Base-by-base conservation (phyloP, 1,140 invertebrate genomes). In the Caenorhabditis inopinata region DNA sequence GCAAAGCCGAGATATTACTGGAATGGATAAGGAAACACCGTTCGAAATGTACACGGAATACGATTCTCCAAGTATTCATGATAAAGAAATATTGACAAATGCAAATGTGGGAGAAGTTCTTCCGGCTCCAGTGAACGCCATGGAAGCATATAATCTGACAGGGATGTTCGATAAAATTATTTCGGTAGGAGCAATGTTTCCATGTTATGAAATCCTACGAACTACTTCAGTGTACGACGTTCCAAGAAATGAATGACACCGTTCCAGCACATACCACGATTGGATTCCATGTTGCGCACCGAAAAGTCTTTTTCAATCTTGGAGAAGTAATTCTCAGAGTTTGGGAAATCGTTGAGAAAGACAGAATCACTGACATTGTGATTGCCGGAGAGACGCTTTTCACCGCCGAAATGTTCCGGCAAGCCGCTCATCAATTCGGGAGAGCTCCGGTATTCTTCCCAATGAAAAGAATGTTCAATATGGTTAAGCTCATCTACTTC, bases 1-100 rank as follows among this genome's bases (percentile, higher is more conserved):
- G 89, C 91, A 85, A 83, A 78, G 82, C 74, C 38, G 29, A 53
- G 78, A 81, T 83, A 42, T 76, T 74, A 38, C 68, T 77, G 48
- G 76, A 53, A 46, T 53, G 74, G 83, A 83, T 58, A 74, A 76
- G 35, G 76, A 82, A 21, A 68, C 32, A 9, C 32, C 29, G 23
- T 76, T 76, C 16, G 75, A 76, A 53, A 49, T 51, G 29, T 49
- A 38, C 21, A 76, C 75, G 1, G 75, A 76, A 29, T 76, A 49
- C 16, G 53, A 76, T 35, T 76, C 75, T 0, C 32, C 75, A 25
- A 76, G 32, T 51, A 32, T 76, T 38, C 25, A 29, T n/a, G 75
- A 76, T n/a, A 49, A 51, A 32, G 75, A 76, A 53, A 27, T 48
- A 9, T 14, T 51, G 12, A 76, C 75, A 38, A 49, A 49, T 48